Conservation (phyloP, 2,797 vertebrate genomes). For the Chiloscyllium punctatum region DNA sequence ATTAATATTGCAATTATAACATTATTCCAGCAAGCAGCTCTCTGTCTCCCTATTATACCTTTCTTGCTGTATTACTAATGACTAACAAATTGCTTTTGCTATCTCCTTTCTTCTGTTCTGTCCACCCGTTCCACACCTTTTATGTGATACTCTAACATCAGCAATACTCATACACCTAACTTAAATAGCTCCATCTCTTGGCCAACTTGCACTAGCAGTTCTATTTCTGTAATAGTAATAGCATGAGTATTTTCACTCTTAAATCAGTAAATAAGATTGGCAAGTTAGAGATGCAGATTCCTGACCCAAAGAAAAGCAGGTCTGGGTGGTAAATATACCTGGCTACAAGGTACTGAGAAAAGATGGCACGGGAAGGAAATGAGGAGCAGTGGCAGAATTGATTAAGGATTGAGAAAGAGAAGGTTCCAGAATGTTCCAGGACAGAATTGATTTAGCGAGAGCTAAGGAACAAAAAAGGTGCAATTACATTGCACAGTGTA, state of each 20-base stretch:
- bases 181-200: conserved; percentile 16
- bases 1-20: neutral
- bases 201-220: neutral
- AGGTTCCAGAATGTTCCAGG: too few species aligned
- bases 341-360: too few species aligned
- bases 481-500: too few species aligned
- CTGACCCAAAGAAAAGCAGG: too few species aligned
- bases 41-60: neutral
- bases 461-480: too few species aligned
- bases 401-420: too few species aligned
- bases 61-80: neutral
- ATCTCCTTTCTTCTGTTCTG: neutral
- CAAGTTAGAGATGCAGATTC: too few species aligned
- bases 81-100: neutral
- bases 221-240: neutral
- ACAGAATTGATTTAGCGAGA: too few species aligned
- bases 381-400: too few species aligned
- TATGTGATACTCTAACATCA: neutral
- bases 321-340: too few species aligned
- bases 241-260: neutral
- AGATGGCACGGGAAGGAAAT: too few species aligned
- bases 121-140: neutral
- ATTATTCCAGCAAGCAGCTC: neutral
- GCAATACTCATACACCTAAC: neutral
- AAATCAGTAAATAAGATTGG: neutral